Percentiles rank a stretch among this genome's conserved stretches.
Evolutionary conservation across 2,113 vertebrate genomes (phyloP).

Genomic region (Takifugu bimaculatus): DNA sequence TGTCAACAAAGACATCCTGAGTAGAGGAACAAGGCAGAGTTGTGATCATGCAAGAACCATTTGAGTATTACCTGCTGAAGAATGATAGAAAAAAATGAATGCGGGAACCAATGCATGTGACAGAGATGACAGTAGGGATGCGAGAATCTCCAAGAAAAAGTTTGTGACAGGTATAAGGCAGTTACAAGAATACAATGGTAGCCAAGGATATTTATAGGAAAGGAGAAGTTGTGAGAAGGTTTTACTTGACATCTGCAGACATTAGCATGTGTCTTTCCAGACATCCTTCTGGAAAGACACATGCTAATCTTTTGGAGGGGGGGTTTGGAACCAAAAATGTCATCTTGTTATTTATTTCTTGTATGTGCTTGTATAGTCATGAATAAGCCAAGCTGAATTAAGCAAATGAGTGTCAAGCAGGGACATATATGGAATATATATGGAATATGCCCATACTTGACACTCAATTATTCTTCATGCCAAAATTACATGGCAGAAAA

Average conservation of each 20-base stretch:
- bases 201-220: conserved; percentile 14
- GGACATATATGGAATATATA: no score
- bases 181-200: conserved; percentile 10
- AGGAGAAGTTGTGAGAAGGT: conserved; percentile 13
- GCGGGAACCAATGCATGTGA: no score
- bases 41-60: neutral
- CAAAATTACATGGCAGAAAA: no score
- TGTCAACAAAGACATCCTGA: conserved; percentile 3
- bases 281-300: neutral
- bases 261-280: neutral
- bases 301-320: neutral
- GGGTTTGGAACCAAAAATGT: conserved; percentile 2
- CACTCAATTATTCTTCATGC: conserved; percentile 14
- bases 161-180: conserved; percentile 1
- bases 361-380: neutral
- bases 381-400: neutral
- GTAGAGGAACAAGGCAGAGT: conserved; percentile 10
- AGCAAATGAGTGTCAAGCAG: neutral
- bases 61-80: neutral
- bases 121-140: neutral
- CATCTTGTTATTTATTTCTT: conserved; percentile 9
- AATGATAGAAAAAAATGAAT: neutral
- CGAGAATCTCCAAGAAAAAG: neutral
- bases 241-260: neutral
- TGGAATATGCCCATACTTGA: conserved; percentile 11